Conservation (phyloP, 2,797 vertebrate species). For the Aplochiton taeniatus region DNA sequence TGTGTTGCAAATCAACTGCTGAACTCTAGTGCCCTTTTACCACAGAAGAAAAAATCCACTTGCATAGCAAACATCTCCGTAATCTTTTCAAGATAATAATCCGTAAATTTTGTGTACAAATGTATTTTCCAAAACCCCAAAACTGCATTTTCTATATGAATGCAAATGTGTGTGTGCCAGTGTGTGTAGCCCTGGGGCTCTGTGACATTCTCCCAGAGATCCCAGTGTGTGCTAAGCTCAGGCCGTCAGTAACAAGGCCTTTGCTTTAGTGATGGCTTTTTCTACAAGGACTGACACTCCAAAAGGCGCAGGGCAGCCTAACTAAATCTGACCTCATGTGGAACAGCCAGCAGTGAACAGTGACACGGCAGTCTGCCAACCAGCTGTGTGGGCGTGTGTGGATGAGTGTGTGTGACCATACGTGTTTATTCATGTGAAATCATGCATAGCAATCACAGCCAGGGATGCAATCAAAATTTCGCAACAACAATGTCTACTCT, state of each 20-base stretch:
- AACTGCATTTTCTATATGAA: constrained; percentile 7
- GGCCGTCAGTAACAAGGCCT: constrained; percentile 54
- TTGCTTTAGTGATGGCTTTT: constrained; percentile 74
- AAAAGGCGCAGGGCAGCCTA: constrained; percentile 68
- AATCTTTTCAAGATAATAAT: constrained; percentile 52
- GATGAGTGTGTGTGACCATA: constrained; percentile 5
- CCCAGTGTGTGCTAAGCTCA: constrained; percentile 47
- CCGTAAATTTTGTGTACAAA: constrained; percentile 37
- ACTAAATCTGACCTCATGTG: constrained; percentile 82
- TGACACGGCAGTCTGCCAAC: constrained; percentile 65
- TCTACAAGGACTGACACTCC: constrained; percentile 75
- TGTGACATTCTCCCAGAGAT: constrained; percentile 58
- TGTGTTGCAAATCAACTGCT: constrained; percentile 44
- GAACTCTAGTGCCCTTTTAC: constrained; percentile 45
- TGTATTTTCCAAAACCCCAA: constrained; percentile 39
- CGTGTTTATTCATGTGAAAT: constrained; percentile 27
- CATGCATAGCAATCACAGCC: constrained; percentile 38
- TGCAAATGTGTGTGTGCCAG: constrained; percentile 6
- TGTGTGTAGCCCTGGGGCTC: constrained; percentile 43
- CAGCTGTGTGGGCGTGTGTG: constrained; percentile 59
- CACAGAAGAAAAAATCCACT: constrained; percentile 33
- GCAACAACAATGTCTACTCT: constrained; percentile 24
- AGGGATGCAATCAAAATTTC: constrained; percentile 48
- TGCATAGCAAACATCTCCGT: constrained; percentile 31
- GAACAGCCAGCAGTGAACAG: constrained; percentile 41